A percentile compares a stretch with the other conserved stretches of the same genome.
Conservation (phyloP, 2,113 vertebrate species). For the Acanthochromis polyacanthus region DNA sequence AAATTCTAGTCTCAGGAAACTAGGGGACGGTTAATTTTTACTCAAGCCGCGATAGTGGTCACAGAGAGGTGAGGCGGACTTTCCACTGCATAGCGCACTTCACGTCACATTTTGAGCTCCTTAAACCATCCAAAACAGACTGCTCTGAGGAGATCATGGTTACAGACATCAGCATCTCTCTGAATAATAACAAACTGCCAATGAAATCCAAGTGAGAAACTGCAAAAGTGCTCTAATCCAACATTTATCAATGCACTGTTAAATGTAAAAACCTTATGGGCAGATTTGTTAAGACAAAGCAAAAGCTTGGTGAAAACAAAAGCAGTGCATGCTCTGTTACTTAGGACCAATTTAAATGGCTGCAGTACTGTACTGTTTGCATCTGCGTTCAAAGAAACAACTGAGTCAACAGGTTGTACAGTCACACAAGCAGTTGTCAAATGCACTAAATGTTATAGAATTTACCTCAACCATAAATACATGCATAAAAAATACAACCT, state of each 20-base stretch:
- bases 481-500: conserved; percentile 11
- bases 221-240: conserved; percentile 47
- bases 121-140: conserved; percentile 23
- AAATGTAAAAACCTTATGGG: conserved; percentile 45
- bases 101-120: conserved; percentile 15
- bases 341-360: conserved; percentile 22
- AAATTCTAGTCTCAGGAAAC: conserved; percentile 45
- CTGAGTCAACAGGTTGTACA: not conserved
- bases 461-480: conserved; percentile 1
- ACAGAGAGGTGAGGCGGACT: conserved; percentile 31
- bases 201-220: conserved; percentile 42
- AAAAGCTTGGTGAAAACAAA: conserved; percentile 39
- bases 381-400: conserved; percentile 7
- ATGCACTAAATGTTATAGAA: conserved; percentile 1
- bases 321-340: conserved; percentile 16
- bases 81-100: conserved; percentile 8
- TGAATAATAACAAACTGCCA: conserved; percentile 46
- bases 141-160: conserved; percentile 22
- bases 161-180: conserved; percentile 30
- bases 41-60: conserved; percentile 31
- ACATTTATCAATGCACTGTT: conserved; percentile 47
- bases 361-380: conserved; percentile 19
- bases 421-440: conserved; percentile 11
- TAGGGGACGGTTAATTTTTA: conserved; percentile 20
- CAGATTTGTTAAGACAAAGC: conserved; percentile 53